These are phyloP conservation scores for Notodonta ziczac DNA, from an alignment of 2,888 invertebrate species.

Conservation along the genomic window DNA sequence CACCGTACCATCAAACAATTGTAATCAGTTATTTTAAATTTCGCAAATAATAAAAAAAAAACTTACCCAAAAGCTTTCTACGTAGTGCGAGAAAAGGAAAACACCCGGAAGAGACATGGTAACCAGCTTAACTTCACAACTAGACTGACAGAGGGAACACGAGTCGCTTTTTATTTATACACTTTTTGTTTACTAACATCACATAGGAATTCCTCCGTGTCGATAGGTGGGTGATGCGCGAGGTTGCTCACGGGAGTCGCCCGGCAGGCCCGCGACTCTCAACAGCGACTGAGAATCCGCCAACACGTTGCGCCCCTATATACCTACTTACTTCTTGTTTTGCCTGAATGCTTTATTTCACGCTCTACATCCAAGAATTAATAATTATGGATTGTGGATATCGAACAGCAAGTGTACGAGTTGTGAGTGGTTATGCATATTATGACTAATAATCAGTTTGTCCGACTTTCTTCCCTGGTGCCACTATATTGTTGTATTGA, in stretches of 20 bases:
- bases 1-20: background rate
- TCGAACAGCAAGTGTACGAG: slow-evolving; percentile 43
- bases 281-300: slow-evolving; percentile 63
- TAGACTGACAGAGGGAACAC: slow-evolving; percentile 64
- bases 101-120: slow-evolving; percentile 78
- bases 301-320: slow-evolving; percentile 73
- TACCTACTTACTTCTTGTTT: slow-evolving; percentile 73
- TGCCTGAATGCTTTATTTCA: slow-evolving; percentile 77
- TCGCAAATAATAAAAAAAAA: slow-evolving; percentile 16
- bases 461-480: slow-evolving; percentile 57
- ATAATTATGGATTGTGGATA: slow-evolving; percentile 71
- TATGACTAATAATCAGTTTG: slow-evolving; percentile 43
- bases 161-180: slow-evolving; percentile 71
- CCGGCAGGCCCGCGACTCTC: slow-evolving; percentile 56
- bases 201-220: slow-evolving; percentile 66
- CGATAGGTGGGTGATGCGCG: slow-evolving; percentile 43
- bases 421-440: slow-evolving; percentile 38
- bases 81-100: slow-evolving; percentile 74
- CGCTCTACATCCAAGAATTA: slow-evolving; percentile 79
- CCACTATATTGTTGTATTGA: slow-evolving; percentile 46
- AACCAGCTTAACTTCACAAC: slow-evolving; percentile 61
- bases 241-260: slow-evolving; percentile 41
- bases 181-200: slow-evolving; percentile 82
- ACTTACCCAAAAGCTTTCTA: slow-evolving; percentile 82
- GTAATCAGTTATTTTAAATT: background rate